Conservation (phyloP, 2,888 invertebrate species). For the Antheraea yamamai region DNA sequence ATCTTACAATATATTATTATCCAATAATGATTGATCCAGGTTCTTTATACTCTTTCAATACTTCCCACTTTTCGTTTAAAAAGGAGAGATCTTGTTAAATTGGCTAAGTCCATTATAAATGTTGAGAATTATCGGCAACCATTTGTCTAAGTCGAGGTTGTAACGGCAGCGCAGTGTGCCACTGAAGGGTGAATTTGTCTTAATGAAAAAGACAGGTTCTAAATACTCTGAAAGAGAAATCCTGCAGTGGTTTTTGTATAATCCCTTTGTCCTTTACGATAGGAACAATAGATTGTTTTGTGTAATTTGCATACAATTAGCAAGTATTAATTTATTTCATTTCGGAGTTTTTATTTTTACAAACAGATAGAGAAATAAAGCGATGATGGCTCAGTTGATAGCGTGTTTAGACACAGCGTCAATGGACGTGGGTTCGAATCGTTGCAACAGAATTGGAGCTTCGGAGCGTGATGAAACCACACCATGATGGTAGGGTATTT, state of each 20-base stretch:
- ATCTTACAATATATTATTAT: background rate
- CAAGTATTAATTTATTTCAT: background rate
- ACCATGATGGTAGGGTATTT: too few species aligned
- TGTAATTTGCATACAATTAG: slow-evolving; percentile 2
- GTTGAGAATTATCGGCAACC: slow-evolving; percentile 62
- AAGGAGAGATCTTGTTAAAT: slow-evolving; percentile 2
- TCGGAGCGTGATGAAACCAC: too few species aligned
- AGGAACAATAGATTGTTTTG: slow-evolving; percentile 12
- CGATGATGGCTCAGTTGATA: too few species aligned
- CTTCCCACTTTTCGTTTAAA: background rate
- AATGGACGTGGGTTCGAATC: too few species aligned
- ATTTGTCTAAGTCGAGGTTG: slow-evolving; percentile 71
- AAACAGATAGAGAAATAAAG: too few species aligned
- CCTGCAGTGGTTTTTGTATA: slow-evolving; percentile 11
- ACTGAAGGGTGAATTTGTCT: slow-evolving; percentile 14
- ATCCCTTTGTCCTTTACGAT: slow-evolving; percentile 11
- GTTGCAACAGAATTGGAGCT: too few species aligned
- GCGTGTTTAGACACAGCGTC: too few species aligned
- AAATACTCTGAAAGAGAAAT: slow-evolving; percentile 12
- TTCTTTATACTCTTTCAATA: background rate
- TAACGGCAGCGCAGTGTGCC: background rate
- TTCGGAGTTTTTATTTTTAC: background rate
- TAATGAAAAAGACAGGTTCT: slow-evolving; percentile 12
- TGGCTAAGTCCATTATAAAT: slow-evolving; percentile 32
- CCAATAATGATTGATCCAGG: background rate